Conservation (phyloP, 2,888 invertebrate genomes). For the Camponotus fellah region DNA sequence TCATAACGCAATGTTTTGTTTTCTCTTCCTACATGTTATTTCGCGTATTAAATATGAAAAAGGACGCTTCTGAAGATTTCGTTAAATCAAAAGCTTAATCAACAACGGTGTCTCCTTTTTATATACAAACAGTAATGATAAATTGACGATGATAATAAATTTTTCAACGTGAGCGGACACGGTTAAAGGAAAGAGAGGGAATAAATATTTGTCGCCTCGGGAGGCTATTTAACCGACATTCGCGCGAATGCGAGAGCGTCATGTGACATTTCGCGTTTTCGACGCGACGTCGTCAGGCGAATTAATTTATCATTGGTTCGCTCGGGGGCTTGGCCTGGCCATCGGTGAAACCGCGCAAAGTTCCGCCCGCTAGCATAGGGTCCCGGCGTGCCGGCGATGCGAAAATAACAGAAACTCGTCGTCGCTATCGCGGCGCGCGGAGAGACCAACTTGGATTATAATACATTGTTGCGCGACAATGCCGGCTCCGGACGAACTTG, state of each 20-base stretch:
- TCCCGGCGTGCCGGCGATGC: constrained; percentile 47
- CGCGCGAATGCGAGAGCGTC: constrained; percentile 27
- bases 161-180: not conserved
- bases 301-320: constrained; percentile 57
- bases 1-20: not conserved
- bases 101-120: not conserved
- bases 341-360: constrained; percentile 52
- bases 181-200: not conserved
- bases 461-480: constrained; percentile 60
- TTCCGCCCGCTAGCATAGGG: constrained; percentile 45
- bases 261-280: constrained; percentile 42
- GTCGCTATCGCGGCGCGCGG: constrained; percentile 31
- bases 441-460: constrained; percentile 56
- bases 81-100: not conserved
- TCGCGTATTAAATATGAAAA: not conserved
- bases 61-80: not conserved
- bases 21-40: not conserved
- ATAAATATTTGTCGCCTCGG: constrained; percentile 15
- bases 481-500: constrained; percentile 53
- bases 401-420: constrained; percentile 57
- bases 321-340: constrained; percentile 51
- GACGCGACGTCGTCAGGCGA: constrained; percentile 31
- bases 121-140: not conserved
- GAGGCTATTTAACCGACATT: constrained; percentile 37
- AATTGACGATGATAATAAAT: not conserved